phyloP scores from a whole-genome alignment of 2,888 invertebrate species.

The Drosophila percnosoma region DNA sequence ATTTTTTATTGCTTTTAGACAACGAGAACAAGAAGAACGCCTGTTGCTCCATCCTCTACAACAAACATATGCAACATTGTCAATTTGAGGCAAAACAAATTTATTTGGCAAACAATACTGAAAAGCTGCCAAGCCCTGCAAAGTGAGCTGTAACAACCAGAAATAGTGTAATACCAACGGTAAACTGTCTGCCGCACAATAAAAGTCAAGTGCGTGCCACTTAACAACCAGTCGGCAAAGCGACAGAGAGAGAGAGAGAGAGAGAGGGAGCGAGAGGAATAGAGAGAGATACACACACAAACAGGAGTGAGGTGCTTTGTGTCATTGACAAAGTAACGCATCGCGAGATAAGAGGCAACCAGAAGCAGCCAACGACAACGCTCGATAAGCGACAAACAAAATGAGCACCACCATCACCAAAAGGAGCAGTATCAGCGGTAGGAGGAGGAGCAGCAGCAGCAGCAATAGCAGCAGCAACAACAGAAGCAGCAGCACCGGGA shows the following conservation, averaged over 20 bases:
- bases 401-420: constrained; percentile 45
- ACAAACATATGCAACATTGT: constrained; percentile 15
- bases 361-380: constrained; percentile 30
- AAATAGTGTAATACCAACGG: constrained; percentile 35
- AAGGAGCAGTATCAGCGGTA: constrained; percentile 18
- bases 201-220: constrained; percentile 64
- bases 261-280: constrained; percentile 4
- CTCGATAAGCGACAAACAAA: constrained; percentile 59
- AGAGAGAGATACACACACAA: constrained; percentile 12
- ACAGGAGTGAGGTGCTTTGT: constrained; percentile 31
- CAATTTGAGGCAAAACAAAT: constrained; percentile 8
- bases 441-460: constrained; percentile 13
- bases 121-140: constrained; percentile 2
- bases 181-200: constrained; percentile 55
- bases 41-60: constrained; percentile 5
- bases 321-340: constrained; percentile 61
- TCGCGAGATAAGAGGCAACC: constrained; percentile 49
- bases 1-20: constrained; percentile 38
- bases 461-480: constrained; percentile 17
- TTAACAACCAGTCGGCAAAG: constrained; percentile 48
- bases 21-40: background rate
- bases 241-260: background rate
- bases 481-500: constrained; percentile 31
- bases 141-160: constrained; percentile 5
- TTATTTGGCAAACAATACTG: constrained; percentile 22